Conservation (phyloP, 2,888 invertebrate genomes). For the Polylopha cassiicola region DNA sequence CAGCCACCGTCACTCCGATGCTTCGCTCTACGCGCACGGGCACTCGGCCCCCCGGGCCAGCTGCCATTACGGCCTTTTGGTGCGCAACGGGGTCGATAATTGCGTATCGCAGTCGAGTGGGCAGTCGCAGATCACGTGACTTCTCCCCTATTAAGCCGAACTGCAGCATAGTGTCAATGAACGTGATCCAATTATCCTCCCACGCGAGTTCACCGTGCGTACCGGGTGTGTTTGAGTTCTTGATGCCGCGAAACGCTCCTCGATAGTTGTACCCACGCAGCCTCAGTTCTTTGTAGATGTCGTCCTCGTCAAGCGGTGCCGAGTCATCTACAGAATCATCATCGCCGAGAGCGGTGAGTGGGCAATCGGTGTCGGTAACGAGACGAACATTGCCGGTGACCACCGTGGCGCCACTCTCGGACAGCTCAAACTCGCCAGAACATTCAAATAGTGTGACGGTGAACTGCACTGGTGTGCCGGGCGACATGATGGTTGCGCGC, state of each 20-base stretch:
- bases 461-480: conserved; percentile 88
- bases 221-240: conserved; percentile 83
- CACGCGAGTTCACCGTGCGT: conserved; percentile 85
- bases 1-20: conserved; percentile 84
- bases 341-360: conserved; percentile 69
- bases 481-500: conserved; percentile 94
- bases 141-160: conserved; percentile 89
- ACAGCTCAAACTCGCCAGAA: conserved; percentile 90
- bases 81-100: conserved; percentile 89
- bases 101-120: conserved; percentile 89
- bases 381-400: conserved; percentile 87
- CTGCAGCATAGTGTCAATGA: conserved; percentile 97
- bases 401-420: conserved; percentile 89
- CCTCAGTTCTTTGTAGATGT: conserved; percentile 90
- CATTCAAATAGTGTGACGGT: conserved; percentile 89
- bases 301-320: conserved; percentile 78
- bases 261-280: conserved; percentile 92
- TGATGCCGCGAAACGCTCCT: conserved; percentile 89
- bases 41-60: conserved; percentile 44
- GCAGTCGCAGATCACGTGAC: conserved; percentile 89
- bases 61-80: conserved; percentile 46
- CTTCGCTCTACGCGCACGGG: conserved; percentile 83
- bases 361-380: conserved; percentile 80
- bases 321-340: conserved; percentile 57
- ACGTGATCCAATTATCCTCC: conserved; percentile 96